These are phyloP conservation scores for Copidosoma aretas DNA, from an alignment of 2,888 invertebrate genomes.

Conservation along the genomic window DNA sequence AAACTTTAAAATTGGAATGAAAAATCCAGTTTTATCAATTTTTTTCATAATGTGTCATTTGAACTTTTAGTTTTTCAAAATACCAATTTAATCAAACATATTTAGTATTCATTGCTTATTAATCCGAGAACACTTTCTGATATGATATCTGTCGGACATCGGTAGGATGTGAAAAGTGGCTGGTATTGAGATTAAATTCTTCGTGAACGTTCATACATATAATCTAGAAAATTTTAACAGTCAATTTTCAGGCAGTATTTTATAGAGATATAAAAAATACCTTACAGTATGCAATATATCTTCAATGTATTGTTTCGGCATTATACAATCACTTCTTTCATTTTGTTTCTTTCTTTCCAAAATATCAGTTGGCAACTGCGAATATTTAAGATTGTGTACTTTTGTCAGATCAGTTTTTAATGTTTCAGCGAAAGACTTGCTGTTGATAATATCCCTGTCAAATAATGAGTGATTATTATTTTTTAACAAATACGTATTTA, in stretches of 20 bases:
- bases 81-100: too few species aligned
- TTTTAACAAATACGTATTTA: conserved; percentile 7
- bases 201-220: conserved; percentile 52
- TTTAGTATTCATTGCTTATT: neutral
- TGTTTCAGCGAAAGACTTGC: conserved; percentile 49
- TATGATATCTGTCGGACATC: conserved; percentile 49
- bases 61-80: too few species aligned
- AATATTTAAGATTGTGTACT: conserved; percentile 47
- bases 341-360: conserved; percentile 40
- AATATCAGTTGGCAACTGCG: conserved; percentile 46
- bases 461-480: conserved; percentile 37
- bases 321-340: conserved; percentile 44
- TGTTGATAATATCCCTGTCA: conserved; percentile 58
- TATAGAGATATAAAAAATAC: neutral
- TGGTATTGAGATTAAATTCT: conserved; percentile 49
- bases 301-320: conserved; percentile 43
- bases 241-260: neutral
- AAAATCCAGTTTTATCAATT: too few species aligned
- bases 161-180: conserved; percentile 46
- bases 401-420: conserved; percentile 38
- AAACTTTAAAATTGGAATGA: too few species aligned
- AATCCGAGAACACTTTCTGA: conserved; percentile 14
- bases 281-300: conserved; percentile 50
- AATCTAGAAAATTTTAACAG: conserved; percentile 45
- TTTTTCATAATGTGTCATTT: too few species aligned